These are phyloP conservation scores for Rhinogobius similis DNA, from an alignment of 2,113 vertebrate genomes.

Conservation along the genomic window DNA sequence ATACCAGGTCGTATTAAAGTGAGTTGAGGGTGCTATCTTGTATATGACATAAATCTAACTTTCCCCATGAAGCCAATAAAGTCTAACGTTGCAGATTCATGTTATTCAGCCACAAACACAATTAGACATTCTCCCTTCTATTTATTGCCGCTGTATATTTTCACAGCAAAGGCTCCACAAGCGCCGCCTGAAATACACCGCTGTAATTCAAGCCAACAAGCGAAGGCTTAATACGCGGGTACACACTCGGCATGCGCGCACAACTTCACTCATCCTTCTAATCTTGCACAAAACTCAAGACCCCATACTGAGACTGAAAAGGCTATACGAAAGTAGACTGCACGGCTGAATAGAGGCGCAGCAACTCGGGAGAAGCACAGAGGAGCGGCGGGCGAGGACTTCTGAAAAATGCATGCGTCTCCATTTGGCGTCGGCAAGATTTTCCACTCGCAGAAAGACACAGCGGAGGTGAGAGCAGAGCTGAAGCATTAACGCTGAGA, in stretches of 20 bases:
- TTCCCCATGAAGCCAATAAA: no score
- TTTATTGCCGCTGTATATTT: no score
- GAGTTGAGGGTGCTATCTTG: no score
- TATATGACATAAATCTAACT: no score
- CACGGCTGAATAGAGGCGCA: conserved; percentile 5
- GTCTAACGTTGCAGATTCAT: no score
- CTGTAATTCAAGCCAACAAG: no score
- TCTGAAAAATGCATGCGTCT: conserved; percentile 61
- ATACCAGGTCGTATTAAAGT: no score
- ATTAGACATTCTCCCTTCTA: no score
- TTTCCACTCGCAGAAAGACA: conserved; percentile 16
- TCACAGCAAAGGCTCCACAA: not conserved
- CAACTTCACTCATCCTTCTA: conserved; percentile 11
- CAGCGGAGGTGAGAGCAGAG: conserved; percentile 33
- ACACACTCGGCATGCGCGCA: not conserved
- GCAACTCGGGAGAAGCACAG: conserved; percentile 9
- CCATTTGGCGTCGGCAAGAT: conserved; percentile 38
- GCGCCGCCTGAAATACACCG: not conserved
- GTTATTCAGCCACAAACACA: no score
- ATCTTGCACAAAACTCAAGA: conserved; percentile 10
- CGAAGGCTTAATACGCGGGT: no score
- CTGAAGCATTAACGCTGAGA: conserved; percentile 8
- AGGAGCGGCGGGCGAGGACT: conserved; percentile 6
- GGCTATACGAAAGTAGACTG: not conserved
- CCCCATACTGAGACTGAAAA: conserved; percentile 24